A percentile compares a stretch with the other conserved stretches of the same genome.
Evolutionary conservation across 2,113 vertebrate species (phyloP).

Genomic region (Platanista minor): DNA sequence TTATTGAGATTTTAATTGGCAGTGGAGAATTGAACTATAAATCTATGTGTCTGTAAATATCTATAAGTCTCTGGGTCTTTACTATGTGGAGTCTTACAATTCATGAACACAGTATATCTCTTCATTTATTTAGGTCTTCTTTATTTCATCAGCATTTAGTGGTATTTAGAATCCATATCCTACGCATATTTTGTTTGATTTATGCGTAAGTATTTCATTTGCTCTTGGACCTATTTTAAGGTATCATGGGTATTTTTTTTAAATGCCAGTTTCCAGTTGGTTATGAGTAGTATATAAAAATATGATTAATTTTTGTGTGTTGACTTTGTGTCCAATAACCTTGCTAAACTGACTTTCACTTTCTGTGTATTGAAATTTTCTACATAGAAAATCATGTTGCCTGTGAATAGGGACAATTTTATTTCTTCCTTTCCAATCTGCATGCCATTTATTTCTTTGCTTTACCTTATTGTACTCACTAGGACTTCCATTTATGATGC

Average conservation of each 20-base stretch:
- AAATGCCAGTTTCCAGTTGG: neutral
- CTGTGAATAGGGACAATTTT: neutral
- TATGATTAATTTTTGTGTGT: neutral
- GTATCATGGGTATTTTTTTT: neutral
- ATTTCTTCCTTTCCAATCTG: neutral
- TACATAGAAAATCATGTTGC: neutral
- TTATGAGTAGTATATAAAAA: neutral
- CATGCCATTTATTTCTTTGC: neutral
- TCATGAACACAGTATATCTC: neutral
- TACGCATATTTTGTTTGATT: neutral
- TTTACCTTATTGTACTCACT: neutral
- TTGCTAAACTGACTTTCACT: neutral
- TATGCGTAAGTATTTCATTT: neutral
- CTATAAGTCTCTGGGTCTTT: neutral
- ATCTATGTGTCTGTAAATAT: too few species aligned
- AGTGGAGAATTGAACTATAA: neutral
- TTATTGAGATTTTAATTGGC: neutral
- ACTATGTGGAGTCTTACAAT: neutral
- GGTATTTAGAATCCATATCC: neutral
- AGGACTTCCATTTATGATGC: neutral
- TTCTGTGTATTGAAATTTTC: neutral
- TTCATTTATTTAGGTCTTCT: neutral
- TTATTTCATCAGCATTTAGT: neutral
- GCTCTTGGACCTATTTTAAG: neutral
- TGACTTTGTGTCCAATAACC: neutral